Evolutionary conservation across 2,797 vertebrate species (phyloP).

Genomic region (Sebastes taczanowskii): DNA sequence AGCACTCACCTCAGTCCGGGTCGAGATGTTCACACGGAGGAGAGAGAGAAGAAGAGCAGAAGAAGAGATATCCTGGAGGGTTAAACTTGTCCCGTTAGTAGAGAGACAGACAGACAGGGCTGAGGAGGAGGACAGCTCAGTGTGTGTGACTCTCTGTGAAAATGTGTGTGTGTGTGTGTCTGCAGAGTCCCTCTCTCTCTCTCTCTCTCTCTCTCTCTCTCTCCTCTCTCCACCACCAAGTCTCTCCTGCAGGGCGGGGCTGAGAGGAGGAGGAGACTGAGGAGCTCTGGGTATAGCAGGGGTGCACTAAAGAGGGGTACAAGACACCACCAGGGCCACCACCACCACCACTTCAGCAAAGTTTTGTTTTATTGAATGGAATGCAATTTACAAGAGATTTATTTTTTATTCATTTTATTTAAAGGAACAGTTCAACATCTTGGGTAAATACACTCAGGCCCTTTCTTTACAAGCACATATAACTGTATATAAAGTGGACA

Average conservation of each 20-base stretch:
- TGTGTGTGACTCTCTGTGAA: neutral
- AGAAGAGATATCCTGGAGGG: constrained; percentile 46
- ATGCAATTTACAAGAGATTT: neutral
- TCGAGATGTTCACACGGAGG: constrained; percentile 54
- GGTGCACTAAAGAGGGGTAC: no score
- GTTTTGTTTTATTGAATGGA: neutral
- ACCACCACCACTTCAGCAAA: neutral
- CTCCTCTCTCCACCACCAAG: constrained; percentile 21
- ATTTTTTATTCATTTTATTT: no score
- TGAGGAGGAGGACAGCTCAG: constrained; percentile 38
- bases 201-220: no score
- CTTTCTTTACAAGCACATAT: no score
- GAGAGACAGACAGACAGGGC: constrained; percentile 14
- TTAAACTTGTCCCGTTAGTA: constrained; percentile 73
- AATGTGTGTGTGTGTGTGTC: constrained; percentile 24
- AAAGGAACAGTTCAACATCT: no score
- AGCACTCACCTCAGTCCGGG: constrained; percentile 68
- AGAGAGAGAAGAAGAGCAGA: constrained; percentile 2
- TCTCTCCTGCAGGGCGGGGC: constrained; percentile 77
- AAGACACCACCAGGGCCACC: neutral
- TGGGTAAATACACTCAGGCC: no score
- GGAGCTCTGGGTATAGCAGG: no score
- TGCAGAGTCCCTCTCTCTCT: constrained; percentile 50
- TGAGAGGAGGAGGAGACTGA: no score
- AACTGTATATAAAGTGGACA: no score